Percentiles rank a stretch among this genome's conserved stretches.
Evolutionary conservation across 1,140 invertebrate genomes (phyloP).

Genomic region (Cyclina sinensis): DNA sequence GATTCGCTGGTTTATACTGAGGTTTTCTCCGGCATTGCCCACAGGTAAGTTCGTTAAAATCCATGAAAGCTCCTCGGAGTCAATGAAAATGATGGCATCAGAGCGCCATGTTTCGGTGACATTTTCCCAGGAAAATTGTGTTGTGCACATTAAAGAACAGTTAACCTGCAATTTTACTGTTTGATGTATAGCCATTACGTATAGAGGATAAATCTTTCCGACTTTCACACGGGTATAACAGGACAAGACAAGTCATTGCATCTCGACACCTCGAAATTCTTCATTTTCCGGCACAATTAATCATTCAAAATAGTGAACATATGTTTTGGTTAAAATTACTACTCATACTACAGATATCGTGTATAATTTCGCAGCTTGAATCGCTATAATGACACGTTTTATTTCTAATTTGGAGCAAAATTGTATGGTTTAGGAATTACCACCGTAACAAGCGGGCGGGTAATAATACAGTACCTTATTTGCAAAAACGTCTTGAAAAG

Average conservation of each 20-base stretch:
- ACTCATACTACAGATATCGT: slow-evolving; percentile 33
- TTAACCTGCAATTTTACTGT: neutral
- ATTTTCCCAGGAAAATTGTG: neutral
- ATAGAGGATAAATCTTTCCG: neutral
- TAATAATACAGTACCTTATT: slow-evolving; percentile 40
- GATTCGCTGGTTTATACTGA: too few relatives aligned
- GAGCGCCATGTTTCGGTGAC: neutral
- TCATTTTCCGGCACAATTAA: slow-evolving; percentile 48
- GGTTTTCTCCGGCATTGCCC: too few relatives aligned
- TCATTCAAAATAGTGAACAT: slow-evolving; percentile 59
- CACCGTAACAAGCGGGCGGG: slow-evolving; percentile 33
- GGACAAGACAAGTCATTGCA: neutral
- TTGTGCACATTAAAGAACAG: neutral
- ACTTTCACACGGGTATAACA: slow-evolving; percentile 43
- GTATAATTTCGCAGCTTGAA: slow-evolving; percentile 51
- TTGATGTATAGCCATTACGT: neutral
- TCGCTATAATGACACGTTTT: slow-evolving; percentile 42
- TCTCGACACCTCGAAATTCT: slow-evolving; percentile 31
- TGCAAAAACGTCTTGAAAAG: neutral
- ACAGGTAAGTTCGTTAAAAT: too few relatives aligned
- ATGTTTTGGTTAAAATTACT: slow-evolving; percentile 63
- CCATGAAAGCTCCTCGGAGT: too few relatives aligned
- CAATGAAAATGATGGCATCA: too few relatives aligned
- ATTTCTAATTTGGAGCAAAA: slow-evolving; percentile 30
- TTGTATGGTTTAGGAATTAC: slow-evolving; percentile 44